These are phyloP conservation scores for Clarias fuscus DNA, from an alignment of 2,797 vertebrate genomes.

Conservation along the genomic window DNA sequence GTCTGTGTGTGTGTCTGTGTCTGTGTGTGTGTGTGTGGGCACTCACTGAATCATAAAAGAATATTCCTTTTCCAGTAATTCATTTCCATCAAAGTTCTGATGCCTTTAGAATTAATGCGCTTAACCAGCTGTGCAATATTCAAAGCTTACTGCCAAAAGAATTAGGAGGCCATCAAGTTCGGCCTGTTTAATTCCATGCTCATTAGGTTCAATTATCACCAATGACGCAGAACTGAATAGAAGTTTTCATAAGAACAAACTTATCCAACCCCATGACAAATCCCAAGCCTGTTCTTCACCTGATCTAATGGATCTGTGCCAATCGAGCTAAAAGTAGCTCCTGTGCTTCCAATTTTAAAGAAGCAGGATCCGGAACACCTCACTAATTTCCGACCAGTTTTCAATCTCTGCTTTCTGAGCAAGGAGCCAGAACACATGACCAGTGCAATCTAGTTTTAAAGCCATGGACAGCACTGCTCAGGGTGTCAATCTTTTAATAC, in stretches of 20 bases:
- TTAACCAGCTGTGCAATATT: conserved; percentile 42
- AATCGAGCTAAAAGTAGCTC: neutral
- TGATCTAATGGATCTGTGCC: conserved; percentile 2
- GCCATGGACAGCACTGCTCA: neutral
- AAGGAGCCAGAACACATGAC: neutral
- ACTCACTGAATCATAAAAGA: conserved; percentile 38
- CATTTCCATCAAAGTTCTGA: conserved; percentile 28
- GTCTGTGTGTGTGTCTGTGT: neutral
- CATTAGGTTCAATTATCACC: conserved; percentile 66
- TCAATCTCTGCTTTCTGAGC: conserved; percentile 5
- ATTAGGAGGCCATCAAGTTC: conserved; percentile 22
- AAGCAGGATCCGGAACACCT: conserved; percentile 2
- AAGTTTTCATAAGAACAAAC: conserved; percentile 38
- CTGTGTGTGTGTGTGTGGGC: neutral
- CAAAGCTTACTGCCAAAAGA: conserved; percentile 27
- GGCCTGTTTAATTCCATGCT: conserved; percentile 64
- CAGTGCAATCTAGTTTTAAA: neutral
- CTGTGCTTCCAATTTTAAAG: conserved; percentile 14
- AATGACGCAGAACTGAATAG: conserved; percentile 43
- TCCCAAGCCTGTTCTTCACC: neutral
- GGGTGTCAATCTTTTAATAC: conserved; percentile 12
- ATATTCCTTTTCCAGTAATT: conserved; percentile 30
- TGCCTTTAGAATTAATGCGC: conserved; percentile 24
- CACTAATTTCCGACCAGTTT: neutral
- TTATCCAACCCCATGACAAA: neutral